phyloP scores from a whole-genome alignment of 1,140 invertebrate genomes.

The Calliphora vicina region DNA sequence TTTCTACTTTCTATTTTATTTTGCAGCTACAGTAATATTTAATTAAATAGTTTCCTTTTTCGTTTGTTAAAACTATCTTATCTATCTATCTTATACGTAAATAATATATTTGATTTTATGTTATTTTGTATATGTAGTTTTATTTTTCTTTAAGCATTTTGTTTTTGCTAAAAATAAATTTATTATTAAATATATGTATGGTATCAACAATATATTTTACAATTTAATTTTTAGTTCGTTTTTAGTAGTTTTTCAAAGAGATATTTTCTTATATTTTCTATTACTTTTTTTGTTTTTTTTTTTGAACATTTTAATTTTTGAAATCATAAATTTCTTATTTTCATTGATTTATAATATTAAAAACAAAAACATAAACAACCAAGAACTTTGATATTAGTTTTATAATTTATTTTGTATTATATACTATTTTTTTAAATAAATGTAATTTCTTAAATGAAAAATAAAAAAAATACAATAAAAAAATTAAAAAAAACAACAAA shows the following conservation, averaged over 20 bases:
- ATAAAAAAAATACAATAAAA: neutral
- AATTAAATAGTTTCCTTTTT: no score
- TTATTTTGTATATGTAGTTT: neutral
- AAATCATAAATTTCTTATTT: neutral
- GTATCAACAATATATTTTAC: neutral
- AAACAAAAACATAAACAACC: neutral
- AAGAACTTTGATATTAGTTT: constrained; percentile 11
- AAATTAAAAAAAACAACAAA: neutral
- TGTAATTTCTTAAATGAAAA: neutral
- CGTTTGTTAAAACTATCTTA: neutral
- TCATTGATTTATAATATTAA: neutral
- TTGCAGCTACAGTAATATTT: neutral
- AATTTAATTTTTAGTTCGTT: neutral
- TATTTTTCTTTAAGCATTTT: neutral
- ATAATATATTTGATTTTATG: neutral
- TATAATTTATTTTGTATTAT: constrained; percentile 17
- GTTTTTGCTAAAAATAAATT: constrained; percentile 2
- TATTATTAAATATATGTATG: neutral
- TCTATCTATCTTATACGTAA: neutral
- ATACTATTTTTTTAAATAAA: neutral
- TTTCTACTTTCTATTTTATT: neutral
- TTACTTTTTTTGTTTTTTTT: neutral
- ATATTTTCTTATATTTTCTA: neutral
- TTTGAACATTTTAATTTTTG: no score
- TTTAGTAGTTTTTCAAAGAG: neutral